Conservation (phyloP, 2,797 vertebrate species). For the Myotis vivesi region DNA sequence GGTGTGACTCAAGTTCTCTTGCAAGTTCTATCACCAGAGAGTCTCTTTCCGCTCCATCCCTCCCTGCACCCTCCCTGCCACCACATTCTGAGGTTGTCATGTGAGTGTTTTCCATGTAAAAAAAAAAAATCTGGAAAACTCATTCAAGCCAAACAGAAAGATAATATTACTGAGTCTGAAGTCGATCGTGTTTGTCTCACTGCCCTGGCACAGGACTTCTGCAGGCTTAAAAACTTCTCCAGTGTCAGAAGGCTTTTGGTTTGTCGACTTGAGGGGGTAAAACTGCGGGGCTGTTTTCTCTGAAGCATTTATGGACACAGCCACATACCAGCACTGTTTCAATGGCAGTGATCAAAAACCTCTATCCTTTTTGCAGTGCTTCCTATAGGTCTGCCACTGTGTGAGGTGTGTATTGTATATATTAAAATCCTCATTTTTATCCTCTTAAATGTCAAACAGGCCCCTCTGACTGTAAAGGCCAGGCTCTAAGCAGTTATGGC, state of each 20-base stretch:
- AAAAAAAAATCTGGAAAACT: conserved; percentile 13
- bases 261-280: neutral
- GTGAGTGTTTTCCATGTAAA: neutral
- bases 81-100: neutral
- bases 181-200: neutral
- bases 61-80: neutral
- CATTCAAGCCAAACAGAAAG: neutral
- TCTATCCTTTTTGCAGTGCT: neutral
- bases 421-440: neutral
- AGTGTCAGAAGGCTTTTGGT: neutral
- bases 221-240: neutral
- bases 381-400: neutral
- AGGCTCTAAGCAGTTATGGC: neutral
- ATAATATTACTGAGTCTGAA: neutral
- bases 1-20: conserved; percentile 62
- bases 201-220: neutral
- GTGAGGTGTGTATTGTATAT: neutral
- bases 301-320: neutral
- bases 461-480: neutral
- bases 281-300: neutral
- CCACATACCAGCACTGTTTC: neutral
- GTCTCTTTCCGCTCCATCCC: neutral
- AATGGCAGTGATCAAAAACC: neutral
- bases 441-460: neutral
- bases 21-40: conserved; percentile 59